phyloP scores from a whole-genome alignment of 2,113 vertebrate species.

The Chamaea fasciata region DNA sequence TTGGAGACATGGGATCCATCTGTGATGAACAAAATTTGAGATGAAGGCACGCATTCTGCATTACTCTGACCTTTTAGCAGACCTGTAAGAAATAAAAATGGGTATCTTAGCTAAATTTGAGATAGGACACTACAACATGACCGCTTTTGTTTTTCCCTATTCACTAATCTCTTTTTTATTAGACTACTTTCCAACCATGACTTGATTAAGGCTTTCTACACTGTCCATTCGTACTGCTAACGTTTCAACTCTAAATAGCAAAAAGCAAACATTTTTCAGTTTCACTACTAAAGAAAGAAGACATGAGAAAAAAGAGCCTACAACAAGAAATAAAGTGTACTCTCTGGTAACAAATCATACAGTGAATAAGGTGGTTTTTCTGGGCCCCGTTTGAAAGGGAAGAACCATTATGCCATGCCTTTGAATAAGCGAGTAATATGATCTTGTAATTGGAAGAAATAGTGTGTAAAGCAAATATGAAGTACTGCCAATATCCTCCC shows the following conservation, averaged over 20 bases:
- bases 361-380: slow-evolving; percentile 1
- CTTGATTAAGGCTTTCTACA: slow-evolving; percentile 60
- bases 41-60: slow-evolving; percentile 99
- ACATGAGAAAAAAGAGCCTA: neutral
- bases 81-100: slow-evolving; percentile 86
- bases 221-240: slow-evolving; percentile 27
- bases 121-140: slow-evolving; percentile 65
- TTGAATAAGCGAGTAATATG: slow-evolving; percentile 12
- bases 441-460: slow-evolving; percentile 63
- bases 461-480: slow-evolving; percentile 50
- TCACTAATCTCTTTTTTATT: slow-evolving; percentile 71
- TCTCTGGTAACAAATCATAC: slow-evolving; percentile 22
- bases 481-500: slow-evolving; percentile 34
- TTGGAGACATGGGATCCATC: slow-evolving; percentile 82
- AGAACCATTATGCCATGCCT: slow-evolving; percentile 35
- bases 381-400: slow-evolving; percentile 30
- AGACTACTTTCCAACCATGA: slow-evolving; percentile 69
- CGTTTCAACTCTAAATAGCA: slow-evolving; percentile 13
- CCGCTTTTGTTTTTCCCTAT: slow-evolving; percentile 53
- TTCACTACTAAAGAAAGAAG: neutral
- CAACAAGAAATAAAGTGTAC: slow-evolving; percentile 23
- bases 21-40: slow-evolving; percentile 94
- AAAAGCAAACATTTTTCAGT: slow-evolving; percentile 30
- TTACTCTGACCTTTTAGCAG: slow-evolving; percentile 90
- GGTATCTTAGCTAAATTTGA: slow-evolving; percentile 75